phyloP scores from a whole-genome alignment of 2,888 invertebrate species.

The Frankliniella intonsa region DNA sequence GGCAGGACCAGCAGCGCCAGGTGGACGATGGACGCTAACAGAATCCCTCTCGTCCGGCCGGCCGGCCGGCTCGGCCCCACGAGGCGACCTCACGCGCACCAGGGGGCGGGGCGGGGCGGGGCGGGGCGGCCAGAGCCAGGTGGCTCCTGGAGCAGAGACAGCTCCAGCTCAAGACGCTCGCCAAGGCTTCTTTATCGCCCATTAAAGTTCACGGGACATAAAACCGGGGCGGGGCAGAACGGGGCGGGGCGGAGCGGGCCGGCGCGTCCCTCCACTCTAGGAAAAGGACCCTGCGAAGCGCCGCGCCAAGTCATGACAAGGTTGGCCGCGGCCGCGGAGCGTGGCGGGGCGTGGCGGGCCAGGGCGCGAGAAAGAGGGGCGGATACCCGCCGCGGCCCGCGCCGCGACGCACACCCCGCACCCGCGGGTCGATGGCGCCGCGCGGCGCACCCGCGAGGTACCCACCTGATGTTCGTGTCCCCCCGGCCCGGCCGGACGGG shows the following conservation, averaged over 20 bases:
- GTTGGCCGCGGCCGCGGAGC: neutral
- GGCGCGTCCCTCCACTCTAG: neutral
- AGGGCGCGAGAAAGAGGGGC: neutral
- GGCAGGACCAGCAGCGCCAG: too few relatives aligned
- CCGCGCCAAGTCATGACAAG: neutral
- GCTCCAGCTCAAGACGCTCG: conserved; percentile 14
- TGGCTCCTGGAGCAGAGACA: neutral
- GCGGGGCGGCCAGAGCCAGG: neutral
- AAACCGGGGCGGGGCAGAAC: neutral
- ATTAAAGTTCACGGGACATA: conserved; percentile 18
- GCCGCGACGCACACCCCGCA: neutral
- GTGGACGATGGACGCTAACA: too few relatives aligned
- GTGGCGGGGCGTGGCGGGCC: neutral
- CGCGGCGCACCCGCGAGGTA: neutral
- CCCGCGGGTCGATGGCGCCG: neutral
- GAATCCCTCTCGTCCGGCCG: too few relatives aligned
- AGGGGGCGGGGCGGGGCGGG: neutral
- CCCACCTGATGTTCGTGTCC: too few relatives aligned
- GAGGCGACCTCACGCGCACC: too few relatives aligned
- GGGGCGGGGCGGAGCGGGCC: neutral
- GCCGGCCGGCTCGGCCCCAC: too few relatives aligned
- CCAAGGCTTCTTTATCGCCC: conserved; percentile 18
- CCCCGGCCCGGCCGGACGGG: too few relatives aligned
- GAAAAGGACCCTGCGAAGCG: neutral
- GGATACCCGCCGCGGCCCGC: neutral